Base-by-base conservation (phyloP, 2,888 invertebrate species). In the Pteria penguin region DNA sequence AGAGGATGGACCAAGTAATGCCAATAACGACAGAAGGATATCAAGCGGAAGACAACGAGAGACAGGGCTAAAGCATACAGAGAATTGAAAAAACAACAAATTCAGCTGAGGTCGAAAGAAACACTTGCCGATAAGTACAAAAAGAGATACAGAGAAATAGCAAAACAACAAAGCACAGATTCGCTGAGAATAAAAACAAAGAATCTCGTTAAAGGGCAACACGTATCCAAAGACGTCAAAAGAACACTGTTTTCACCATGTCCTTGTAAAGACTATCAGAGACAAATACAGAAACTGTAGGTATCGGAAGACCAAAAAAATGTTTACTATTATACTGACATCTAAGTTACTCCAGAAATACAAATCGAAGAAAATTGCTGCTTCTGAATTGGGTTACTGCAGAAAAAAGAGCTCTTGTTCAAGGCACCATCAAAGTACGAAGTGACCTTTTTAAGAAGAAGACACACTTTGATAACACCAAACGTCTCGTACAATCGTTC, bases 111-210 rank as follows among this genome's bases (percentile, higher is more conserved):
- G 24, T 32, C 4, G 11, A 33, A 76, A 45, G 45, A 22, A 18
- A 24, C 36, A 29, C 32, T 22, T 11, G 52, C 24, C 4, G 68
- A 52, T 11, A 36, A 36, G 54, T 63, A 63, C 18, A 54, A 45
- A 31, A 65, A 62, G n/a, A 11, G 54, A 5, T 22, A 67, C 11
- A 27, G 67, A n/a, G 5, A 52, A 1, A 24, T 24, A 71, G 55
- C 3, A 36, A 24, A 45, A 33, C 14, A 36, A 8, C n/a, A 24
- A 65, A 45, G 22, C 18, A 11, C 5, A 14, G 55, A 63, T 27
- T 73, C 73, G 2, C 76, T 71, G 29, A 66, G 57, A 67, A 55
- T 65, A 62, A 78, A 76, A 45, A 79, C 76, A 33, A 72, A 60
- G 3, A 0, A 18, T 0, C 2, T 66, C 18, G 24, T 75, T 18